phyloP scores from a whole-genome alignment of 2,888 invertebrate genomes.

The Teleogryllus oceanicus region DNA sequence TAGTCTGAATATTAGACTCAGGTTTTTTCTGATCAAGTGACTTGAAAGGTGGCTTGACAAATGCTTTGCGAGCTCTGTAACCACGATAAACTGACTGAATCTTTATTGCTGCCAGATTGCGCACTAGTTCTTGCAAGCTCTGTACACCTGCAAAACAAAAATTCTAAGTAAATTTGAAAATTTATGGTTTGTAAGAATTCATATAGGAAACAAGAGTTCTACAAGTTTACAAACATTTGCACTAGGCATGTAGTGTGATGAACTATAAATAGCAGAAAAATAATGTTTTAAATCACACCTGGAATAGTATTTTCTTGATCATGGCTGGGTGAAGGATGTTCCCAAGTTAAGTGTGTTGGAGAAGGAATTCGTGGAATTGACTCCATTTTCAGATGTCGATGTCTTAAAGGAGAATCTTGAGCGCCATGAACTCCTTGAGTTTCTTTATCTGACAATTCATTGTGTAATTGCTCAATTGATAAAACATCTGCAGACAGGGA shows the following conservation, averaged over 20 bases:
- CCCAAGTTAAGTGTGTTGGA: not conserved
- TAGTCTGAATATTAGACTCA: no score
- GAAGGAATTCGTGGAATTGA: not conserved
- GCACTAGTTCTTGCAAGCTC: constrained; percentile 3
- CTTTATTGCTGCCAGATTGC: not conserved
- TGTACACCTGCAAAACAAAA: not conserved
- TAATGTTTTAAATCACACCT: not conserved
- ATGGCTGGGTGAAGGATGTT: not conserved
- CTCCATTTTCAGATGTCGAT: not conserved
- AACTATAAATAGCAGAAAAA: no score
- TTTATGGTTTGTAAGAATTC: no score
- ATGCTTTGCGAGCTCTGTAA: not conserved
- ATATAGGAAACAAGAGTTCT: no score
- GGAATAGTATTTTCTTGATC: not conserved
- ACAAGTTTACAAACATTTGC: no score
- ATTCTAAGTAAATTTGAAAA: not conserved
- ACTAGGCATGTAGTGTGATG: no score
- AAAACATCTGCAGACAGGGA: no score
- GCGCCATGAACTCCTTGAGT: not conserved
- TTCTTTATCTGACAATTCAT: not conserved
- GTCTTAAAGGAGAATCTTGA: not conserved
- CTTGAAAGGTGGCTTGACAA: not conserved
- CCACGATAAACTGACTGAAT: not conserved
- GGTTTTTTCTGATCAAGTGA: not conserved
- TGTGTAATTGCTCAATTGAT: not conserved